Conservation (phyloP, 2,888 invertebrate genomes). For the Philopedon plagiatum region DNA sequence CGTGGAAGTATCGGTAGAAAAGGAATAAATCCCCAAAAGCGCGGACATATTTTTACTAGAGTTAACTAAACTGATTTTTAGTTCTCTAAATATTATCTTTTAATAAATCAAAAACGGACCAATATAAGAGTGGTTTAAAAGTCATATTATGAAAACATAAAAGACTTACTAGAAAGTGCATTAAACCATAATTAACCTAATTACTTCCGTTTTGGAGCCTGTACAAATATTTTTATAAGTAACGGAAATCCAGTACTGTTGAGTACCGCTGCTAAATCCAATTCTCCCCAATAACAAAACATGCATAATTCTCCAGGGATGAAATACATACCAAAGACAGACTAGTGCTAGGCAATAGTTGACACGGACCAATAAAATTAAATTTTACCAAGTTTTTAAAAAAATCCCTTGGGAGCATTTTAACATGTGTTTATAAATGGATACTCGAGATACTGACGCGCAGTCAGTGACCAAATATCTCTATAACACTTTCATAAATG, state of each 20-base stretch:
- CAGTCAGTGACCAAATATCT: conserved; percentile 47
- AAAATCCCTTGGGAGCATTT: conserved; percentile 63
- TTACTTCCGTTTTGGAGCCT: conserved; percentile 23
- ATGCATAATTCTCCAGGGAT: conserved; percentile 62
- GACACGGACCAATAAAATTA: conserved; percentile 63
- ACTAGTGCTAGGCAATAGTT: conserved; percentile 67
- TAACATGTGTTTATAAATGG: conserved; percentile 61
- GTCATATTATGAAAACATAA: too few relatives aligned
- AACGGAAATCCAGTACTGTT: conserved; percentile 51
- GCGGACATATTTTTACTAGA: too few relatives aligned
- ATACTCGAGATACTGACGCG: conserved; percentile 50
- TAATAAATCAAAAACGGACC: too few relatives aligned
- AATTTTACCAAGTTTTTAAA: conserved; percentile 60
- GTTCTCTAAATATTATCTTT: too few relatives aligned
- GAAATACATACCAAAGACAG: conserved; percentile 63
- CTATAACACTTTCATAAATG: conserved; percentile 31
- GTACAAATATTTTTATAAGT: conserved; percentile 26
- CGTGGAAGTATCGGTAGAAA: too few relatives aligned
- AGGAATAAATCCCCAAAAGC: too few relatives aligned
- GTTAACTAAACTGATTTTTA: too few relatives aligned
- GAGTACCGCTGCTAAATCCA: conserved; percentile 55
- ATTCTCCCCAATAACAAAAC: conserved; percentile 58
- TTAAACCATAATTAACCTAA: conserved; percentile 12
- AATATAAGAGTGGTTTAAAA: too few relatives aligned
- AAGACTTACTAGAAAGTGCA: background rate